Conservation (phyloP, 2,797 vertebrate species). For the Pseudochirops cupreus region DNA sequence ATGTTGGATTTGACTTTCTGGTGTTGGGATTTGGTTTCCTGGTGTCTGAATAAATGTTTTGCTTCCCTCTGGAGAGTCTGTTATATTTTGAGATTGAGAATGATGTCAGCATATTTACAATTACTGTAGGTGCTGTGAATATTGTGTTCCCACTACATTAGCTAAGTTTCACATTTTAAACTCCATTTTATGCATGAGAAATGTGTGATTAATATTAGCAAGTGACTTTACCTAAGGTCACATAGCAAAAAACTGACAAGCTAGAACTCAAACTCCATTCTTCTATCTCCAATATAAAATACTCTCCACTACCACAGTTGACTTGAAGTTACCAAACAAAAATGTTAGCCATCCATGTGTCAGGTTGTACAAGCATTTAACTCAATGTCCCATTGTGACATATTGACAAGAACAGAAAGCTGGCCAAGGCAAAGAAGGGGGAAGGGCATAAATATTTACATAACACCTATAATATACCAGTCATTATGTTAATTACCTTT, state of each 20-base stretch:
- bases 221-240: neutral
- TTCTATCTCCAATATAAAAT: neutral
- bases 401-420: neutral
- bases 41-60: too few species aligned
- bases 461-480: rapidly evolving
- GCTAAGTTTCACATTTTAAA: too few species aligned
- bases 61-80: too few species aligned
- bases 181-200: neutral
- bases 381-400: neutral
- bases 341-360: neutral
- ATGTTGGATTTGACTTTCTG: too few species aligned
- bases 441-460: neutral
- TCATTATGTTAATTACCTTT: neutral
- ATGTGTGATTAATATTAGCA: neutral
- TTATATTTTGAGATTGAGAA: too few species aligned
- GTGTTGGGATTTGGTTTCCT: too few species aligned
- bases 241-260: neutral
- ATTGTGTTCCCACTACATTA: too few species aligned
- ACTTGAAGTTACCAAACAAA: neutral
- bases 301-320: neutral
- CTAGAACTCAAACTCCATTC: neutral
- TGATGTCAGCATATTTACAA: too few species aligned
- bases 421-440: neutral
- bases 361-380: neutral
- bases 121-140: too few species aligned